These are phyloP conservation scores for Dipodomys ordii DNA, from an alignment of 2,113 vertebrate species.

Conservation along the genomic window DNA sequence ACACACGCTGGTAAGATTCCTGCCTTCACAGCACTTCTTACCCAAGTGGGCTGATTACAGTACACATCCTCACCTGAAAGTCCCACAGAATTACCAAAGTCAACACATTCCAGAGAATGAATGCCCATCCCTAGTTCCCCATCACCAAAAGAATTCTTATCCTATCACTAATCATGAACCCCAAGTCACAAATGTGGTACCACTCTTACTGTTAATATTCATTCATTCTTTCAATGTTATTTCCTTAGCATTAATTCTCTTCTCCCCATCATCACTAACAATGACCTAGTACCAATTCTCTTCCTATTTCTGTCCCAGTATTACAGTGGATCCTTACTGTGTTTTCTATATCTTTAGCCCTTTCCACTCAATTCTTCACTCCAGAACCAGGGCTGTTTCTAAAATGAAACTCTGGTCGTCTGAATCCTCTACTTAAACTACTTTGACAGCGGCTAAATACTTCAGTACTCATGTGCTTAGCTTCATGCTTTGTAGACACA, in stretches of 20 bases:
- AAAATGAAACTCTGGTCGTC: neutral
- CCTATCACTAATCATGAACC: constrained; percentile 7
- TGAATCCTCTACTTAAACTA: neutral
- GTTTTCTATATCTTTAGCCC: neutral
- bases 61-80: neutral
- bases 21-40: neutral
- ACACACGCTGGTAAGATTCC: neutral
- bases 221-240: neutral
- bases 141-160: neutral
- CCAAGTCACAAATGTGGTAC: neutral
- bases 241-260: neutral
- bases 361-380: constrained; percentile 3
- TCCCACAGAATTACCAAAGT: neutral
- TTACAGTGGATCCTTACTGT: neutral
- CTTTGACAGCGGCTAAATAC: neutral
- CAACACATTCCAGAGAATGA: neutral
- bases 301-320: constrained; percentile 21
- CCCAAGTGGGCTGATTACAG: neutral
- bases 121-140: neutral
- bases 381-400: neutral
- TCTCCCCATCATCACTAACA: neutral
- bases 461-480: neutral
- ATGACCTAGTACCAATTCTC: neutral
- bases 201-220: neutral
- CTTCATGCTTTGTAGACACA: neutral